These are phyloP conservation scores for Lagorchestes hirsutus DNA, from an alignment of 2,797 vertebrate genomes.

Conservation along the genomic window DNA sequence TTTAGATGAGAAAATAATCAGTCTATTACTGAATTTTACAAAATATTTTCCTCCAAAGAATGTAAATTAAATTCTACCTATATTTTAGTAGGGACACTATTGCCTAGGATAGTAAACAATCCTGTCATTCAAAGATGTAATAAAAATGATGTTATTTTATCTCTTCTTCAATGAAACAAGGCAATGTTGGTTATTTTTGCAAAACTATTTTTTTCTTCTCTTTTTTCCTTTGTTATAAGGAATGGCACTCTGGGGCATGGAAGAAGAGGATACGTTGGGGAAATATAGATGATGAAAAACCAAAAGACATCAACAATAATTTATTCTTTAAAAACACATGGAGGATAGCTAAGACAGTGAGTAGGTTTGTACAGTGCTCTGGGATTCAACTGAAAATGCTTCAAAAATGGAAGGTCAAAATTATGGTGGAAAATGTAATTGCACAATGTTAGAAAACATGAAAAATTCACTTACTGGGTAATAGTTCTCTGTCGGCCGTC, in stretches of 20 bases:
- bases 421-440: conserved; percentile 42
- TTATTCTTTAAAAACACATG: background rate
- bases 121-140: background rate
- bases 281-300: background rate
- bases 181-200: background rate
- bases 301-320: background rate
- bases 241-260: background rate
- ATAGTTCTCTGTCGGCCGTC: conserved; percentile 96
- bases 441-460: conserved; percentile 65
- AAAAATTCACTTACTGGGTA: conserved; percentile 93
- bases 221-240: background rate
- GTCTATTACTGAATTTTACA: background rate
- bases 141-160: background rate
- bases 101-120: background rate
- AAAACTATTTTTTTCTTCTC: background rate
- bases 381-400: conserved; percentile 49
- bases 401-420: conserved; percentile 49
- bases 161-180: background rate
- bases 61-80: background rate
- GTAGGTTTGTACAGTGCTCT: conserved; percentile 24
- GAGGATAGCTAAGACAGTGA: background rate
- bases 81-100: background rate
- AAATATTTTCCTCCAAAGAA: background rate
- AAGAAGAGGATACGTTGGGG: background rate
- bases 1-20: background rate